phyloP scores from a whole-genome alignment of 2,797 vertebrate species.

The Heliangelus exortis region DNA sequence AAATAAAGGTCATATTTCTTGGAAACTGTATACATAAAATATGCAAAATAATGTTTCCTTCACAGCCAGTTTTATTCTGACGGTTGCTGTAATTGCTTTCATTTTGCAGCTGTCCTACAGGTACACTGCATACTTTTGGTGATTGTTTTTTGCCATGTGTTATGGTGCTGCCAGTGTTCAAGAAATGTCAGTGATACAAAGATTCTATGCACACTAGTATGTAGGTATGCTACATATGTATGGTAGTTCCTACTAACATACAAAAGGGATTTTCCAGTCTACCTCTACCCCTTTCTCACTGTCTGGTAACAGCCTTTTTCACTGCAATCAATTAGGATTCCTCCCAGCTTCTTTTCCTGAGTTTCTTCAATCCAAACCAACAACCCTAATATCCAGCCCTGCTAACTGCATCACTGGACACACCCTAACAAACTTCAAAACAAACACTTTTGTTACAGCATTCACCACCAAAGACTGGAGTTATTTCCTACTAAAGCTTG shows the following conservation, averaged over 20 bases:
- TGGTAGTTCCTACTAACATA: not conserved
- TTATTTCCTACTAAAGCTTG: not conserved
- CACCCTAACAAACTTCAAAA: not conserved
- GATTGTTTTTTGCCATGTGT: constrained; percentile 16
- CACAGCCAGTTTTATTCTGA: constrained; percentile 72
- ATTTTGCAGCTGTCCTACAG: constrained; percentile 68
- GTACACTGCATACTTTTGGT: constrained; percentile 49
- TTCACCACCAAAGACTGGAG: not conserved
- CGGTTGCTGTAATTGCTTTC: constrained; percentile 66
- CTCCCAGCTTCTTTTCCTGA: not conserved
- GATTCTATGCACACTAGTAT: not conserved
- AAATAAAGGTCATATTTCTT: constrained; percentile 82
- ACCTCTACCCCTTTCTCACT: not conserved
- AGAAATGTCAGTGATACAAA: not conserved
- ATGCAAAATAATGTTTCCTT: constrained; percentile 79
- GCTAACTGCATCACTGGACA: not conserved
- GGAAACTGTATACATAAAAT: constrained; percentile 76
- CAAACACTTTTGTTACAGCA: not conserved
- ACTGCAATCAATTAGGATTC: not conserved
- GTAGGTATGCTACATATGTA: too few relatives aligned
- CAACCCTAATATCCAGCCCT: not conserved
- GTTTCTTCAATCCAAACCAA: not conserved
- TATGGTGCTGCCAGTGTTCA: not conserved
- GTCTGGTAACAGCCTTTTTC: not conserved
- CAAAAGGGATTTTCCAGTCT: constrained; percentile 29